Percentiles rank a stretch among this genome's conserved stretches.
Evolutionary conservation across 2,888 invertebrate species (phyloP).

Genomic region (Hirtodrosophila trivittata): DNA sequence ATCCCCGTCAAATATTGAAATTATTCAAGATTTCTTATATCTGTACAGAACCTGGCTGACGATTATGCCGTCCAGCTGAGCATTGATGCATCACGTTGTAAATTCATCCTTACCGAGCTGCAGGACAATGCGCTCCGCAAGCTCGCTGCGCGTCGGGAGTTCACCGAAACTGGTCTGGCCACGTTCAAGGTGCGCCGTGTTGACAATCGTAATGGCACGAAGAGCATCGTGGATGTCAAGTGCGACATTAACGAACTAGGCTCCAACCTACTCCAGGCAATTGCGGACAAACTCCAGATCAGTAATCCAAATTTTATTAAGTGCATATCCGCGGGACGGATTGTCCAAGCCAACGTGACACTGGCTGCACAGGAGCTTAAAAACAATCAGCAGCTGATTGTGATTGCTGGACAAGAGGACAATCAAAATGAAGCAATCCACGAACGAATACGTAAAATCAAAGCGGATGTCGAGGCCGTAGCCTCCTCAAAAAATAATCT

Average conservation of each 20-base stretch:
- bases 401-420: constrained; percentile 84
- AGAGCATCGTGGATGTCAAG: constrained; percentile 86
- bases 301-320: constrained; percentile 85
- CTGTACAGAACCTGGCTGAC: constrained; percentile 86
- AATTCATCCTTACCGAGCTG: constrained; percentile 55
- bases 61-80: constrained; percentile 84
- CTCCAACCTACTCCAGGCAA: constrained; percentile 85
- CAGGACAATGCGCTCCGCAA: constrained; percentile 87
- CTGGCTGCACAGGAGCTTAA: constrained; percentile 87
- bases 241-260: constrained; percentile 85
- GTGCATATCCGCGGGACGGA: constrained; percentile 88
- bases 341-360: constrained; percentile 85
- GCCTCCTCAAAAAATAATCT: constrained; percentile 83
- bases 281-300: constrained; percentile 85
- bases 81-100: constrained; percentile 71
- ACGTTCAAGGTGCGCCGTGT: constrained; percentile 89
- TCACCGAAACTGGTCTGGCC: constrained; percentile 88
- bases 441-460: constrained; percentile 85
- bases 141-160: constrained; percentile 88
- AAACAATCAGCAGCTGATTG: constrained; percentile 89
- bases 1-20: neutral
- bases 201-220: constrained; percentile 84
- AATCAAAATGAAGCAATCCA: constrained; percentile 85
- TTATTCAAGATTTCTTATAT: no score
- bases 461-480: constrained; percentile 86